phyloP scores from a whole-genome alignment of 92 coral and sea anemone species.

The Ricordea florida region DNA sequence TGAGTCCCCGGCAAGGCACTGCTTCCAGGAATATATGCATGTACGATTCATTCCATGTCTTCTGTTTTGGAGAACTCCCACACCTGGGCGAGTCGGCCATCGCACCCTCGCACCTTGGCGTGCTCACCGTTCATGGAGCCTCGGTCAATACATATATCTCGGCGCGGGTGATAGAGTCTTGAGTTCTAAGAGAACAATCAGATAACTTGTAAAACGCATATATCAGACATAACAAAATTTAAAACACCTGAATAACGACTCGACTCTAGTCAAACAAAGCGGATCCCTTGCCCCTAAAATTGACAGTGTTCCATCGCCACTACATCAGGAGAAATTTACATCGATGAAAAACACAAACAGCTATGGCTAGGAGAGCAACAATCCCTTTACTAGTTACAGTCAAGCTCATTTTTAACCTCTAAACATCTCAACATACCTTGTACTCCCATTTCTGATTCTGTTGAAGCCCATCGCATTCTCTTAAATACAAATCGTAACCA shows the following conservation, averaged over 20 bases:
- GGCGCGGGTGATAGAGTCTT: slow-evolving; percentile 73
- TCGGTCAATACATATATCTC: slow-evolving; percentile 84
- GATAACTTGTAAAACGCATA: neutral
- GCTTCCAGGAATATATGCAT: neutral
- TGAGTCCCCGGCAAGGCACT: no score
- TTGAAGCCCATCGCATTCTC: slow-evolving; percentile 92
- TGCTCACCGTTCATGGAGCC: slow-evolving; percentile 67
- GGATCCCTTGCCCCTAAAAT: no score
- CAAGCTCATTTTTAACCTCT: no score
- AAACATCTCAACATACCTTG: slow-evolving; percentile 43
- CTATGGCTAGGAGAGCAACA: neutral
- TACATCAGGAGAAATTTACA: no score
- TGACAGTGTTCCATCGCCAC: no score
- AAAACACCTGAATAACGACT: no score
- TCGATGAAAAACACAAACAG: no score
- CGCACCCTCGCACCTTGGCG: slow-evolving; percentile 73
- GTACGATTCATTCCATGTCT: slow-evolving; percentile 61
- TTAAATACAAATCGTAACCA: slow-evolving; percentile 81
- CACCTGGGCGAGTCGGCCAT: slow-evolving; percentile 68
- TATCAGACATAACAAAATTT: neutral
- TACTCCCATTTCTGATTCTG: slow-evolving; percentile 94
- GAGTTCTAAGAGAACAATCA: slow-evolving; percentile 56
- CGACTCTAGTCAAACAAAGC: no score
- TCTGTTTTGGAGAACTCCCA: slow-evolving; percentile 97
- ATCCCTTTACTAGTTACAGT: no score